Conservation (phyloP, 2,113 vertebrate genomes). For the Amphiprion percula region DNA sequence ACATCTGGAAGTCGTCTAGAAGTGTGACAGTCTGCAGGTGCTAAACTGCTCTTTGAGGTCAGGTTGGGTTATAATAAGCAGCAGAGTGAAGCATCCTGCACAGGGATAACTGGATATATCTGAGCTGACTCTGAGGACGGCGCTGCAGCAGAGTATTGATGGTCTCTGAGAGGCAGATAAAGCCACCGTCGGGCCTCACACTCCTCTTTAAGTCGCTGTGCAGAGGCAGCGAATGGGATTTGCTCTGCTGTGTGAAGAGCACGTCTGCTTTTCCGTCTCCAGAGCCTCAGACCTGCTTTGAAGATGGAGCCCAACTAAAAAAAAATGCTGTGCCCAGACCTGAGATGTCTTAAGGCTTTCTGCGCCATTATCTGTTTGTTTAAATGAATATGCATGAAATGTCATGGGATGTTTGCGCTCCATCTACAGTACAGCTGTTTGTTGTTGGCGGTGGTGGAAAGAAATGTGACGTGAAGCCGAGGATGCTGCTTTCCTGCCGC, state of each 20-base stretch:
- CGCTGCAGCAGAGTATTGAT: conserved; percentile 35
- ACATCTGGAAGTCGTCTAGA: conserved; percentile 2
- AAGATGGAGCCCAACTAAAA: conserved; percentile 55
- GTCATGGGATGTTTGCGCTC: conserved; percentile 38
- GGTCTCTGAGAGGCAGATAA: conserved; percentile 57
- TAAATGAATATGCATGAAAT: conserved; percentile 67
- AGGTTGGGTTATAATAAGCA: conserved; percentile 21
- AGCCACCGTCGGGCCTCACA: conserved; percentile 61
- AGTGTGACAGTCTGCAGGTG: background rate
- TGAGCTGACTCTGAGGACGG: conserved; percentile 42
- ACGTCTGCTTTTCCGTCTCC: conserved; percentile 57
- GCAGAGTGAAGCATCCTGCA: conserved; percentile 41
- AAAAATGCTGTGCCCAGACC: conserved; percentile 24
- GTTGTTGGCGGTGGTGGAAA: conserved; percentile 42
- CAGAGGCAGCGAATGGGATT: conserved; percentile 63
- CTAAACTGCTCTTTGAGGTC: conserved; percentile 15
- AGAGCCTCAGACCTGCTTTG: conserved; percentile 69
- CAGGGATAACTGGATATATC: conserved; percentile 37
- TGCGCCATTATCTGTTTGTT: conserved; percentile 52
- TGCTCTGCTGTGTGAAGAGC: conserved; percentile 60
- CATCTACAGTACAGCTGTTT: too few relatives aligned
- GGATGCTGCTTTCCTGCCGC: conserved; percentile 67
- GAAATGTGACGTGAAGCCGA: conserved; percentile 55
- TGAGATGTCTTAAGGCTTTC: conserved; percentile 55
- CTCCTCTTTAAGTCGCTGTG: conserved; percentile 60